Base-by-base conservation (phyloP, 2,113 vertebrate genomes). In the Zingel zingel region DNA sequence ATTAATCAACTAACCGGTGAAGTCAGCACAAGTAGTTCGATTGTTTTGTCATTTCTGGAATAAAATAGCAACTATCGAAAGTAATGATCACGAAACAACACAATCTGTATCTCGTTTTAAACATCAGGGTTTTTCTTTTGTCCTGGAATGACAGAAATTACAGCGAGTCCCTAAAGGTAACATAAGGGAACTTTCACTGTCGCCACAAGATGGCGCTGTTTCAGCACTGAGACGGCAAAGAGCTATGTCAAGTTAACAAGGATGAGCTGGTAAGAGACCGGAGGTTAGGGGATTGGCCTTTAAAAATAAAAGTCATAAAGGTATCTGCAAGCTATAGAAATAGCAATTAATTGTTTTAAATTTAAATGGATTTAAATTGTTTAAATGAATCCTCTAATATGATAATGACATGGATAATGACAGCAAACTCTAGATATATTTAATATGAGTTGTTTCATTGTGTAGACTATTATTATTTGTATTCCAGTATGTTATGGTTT, bases 161-260 rank as follows among this genome's bases (percentile, higher is more conserved):
- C 23, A 13, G 3, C 6, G 14, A 15, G 13, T 36, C 6, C 10
- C 0, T 61, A 14, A 39, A 62, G 7, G 11, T 1, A 39, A 18
- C 77, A 23, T 0, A 0, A 7, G 2, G 33, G 11, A 16, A 18
- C 9, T 14, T 19, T 2, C 25, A 1, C 16, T 5, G 0, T 13
- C 7, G 1, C 74, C 74, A n/a, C 84, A 33, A 1, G 14, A 53
- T 1, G 84, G n/a, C 77, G 84, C 86, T 79, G 79, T 85, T 88
- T 85, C 68, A 15, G 19, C 9, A 0, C 19, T 12, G 16, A 56
- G 11, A 1, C 12, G 18, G 36, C 13, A 10, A 9, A 39, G 65
- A 67, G 12, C 7, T 19, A 1, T 0, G n/a, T 83, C 74, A 89
- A 76, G 79, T 54, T 61, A 2, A 19, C 30, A 1, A 14, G 4